phyloP scores from a whole-genome alignment of 2,888 invertebrate species.

The Archips xylosteana region DNA sequence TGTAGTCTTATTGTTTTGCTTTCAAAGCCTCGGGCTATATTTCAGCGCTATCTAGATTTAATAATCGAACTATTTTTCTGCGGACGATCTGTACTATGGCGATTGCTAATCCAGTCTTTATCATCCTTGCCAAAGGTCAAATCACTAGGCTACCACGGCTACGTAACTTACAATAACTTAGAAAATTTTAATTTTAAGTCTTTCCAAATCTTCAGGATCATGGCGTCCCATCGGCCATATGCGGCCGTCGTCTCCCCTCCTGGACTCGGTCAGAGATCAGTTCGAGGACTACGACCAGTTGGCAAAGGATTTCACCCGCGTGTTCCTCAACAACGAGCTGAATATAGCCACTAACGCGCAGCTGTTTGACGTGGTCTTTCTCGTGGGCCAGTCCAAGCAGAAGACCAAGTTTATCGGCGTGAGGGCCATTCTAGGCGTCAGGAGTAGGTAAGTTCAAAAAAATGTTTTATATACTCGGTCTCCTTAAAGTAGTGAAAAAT shows the following conservation, averaged over 20 bases:
- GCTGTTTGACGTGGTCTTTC: slow-evolving; percentile 95
- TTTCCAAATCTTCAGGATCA: slow-evolving; percentile 85
- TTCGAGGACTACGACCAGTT: slow-evolving; percentile 98
- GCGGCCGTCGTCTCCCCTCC: slow-evolving; percentile 96
- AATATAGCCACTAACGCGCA: slow-evolving; percentile 92
- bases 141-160: not conserved
- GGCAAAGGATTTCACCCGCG: slow-evolving; percentile 96
- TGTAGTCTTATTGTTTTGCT: no score
- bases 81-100: no score
- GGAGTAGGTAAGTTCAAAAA: slow-evolving; percentile 89
- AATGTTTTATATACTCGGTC: no score
- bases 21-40: no score
- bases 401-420: slow-evolving; percentile 96
- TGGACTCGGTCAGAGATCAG: slow-evolving; percentile 96
- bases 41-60: no score
- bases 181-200: not conserved
- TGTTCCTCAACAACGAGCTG: slow-evolving; percentile 94
- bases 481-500: not conserved
- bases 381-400: slow-evolving; percentile 96
- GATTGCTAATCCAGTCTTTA: no score
- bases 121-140: not conserved
- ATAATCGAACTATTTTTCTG: no score
- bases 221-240: slow-evolving; percentile 98
- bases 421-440: slow-evolving; percentile 95
- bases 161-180: no score